Conservation (phyloP, 2,113 vertebrate species). For the Ranitomeya variabilis region DNA sequence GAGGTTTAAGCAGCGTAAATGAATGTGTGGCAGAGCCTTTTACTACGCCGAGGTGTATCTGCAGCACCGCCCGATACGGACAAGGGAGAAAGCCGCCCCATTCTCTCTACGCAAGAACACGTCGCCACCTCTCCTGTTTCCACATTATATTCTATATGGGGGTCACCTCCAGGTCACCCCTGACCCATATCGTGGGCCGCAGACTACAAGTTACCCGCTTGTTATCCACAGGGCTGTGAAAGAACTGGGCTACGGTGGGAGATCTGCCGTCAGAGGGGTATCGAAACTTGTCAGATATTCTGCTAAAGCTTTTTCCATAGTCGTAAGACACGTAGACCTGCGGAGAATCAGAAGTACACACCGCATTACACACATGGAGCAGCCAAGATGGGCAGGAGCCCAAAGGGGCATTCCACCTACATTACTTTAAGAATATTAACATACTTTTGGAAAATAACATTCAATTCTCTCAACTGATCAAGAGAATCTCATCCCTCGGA, state of each 20-base stretch:
- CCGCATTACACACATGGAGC: background rate
- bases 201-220: constrained; percentile 78
- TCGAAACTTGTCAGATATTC: constrained; percentile 82
- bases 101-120: background rate
- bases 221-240: constrained; percentile 95
- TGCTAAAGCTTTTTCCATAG: constrained; percentile 86
- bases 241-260: constrained; percentile 93
- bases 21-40: no score
- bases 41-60: no score
- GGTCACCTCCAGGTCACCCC: background rate
- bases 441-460: no score
- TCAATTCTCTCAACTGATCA: no score
- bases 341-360: background rate
- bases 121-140: no score
- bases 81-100: no score
- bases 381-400: accelerated
- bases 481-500: no score
- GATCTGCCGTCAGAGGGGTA: constrained; percentile 70
- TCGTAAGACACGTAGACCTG: constrained; percentile 95
- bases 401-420: background rate
- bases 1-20: no score
- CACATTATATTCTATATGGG: background rate
- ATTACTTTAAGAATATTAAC: no score
- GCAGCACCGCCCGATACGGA: no score
- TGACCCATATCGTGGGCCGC: background rate